Conservation (phyloP, 2,113 vertebrate genomes). For the Corythaeola cristata region DNA sequence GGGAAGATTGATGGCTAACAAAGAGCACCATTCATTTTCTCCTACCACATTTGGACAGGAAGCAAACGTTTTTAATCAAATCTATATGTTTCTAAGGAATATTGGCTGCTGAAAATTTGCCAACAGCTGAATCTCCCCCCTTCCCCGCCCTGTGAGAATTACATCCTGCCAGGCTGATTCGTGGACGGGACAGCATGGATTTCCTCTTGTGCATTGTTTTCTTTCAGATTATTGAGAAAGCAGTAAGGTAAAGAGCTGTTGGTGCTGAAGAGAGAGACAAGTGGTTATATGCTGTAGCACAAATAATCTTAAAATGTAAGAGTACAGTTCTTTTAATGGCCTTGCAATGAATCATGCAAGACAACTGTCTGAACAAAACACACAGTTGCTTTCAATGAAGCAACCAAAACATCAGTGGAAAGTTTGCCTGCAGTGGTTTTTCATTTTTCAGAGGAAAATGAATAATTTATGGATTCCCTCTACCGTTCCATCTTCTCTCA, state of each 20-base stretch:
- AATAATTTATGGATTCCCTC: not conserved
- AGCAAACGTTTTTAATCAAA: conserved; percentile 71
- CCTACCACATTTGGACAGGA: conserved; percentile 53
- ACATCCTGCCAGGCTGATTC: conserved; percentile 2
- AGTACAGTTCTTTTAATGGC: not conserved
- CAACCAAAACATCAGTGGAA: conserved; percentile 22
- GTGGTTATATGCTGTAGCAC: not conserved
- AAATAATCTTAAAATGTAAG: not conserved
- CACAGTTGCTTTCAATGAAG: conserved; percentile 28
- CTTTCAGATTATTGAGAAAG: not conserved
- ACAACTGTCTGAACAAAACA: conserved; percentile 17
- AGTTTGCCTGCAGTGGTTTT: conserved; percentile 33
- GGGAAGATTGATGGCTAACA: conserved; percentile 56
- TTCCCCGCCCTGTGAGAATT: not conserved
- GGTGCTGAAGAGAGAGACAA: not conserved
- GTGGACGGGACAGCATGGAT: not conserved
- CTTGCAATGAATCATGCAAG: conserved; percentile 28
- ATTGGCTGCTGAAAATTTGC: conserved; percentile 50
- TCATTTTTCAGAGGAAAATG: not conserved
- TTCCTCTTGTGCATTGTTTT: not conserved
- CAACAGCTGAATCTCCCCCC: not conserved
- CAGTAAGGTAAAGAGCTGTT: not conserved
- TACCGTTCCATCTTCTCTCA: not conserved
- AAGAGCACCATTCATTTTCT: conserved; percentile 61
- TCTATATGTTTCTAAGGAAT: conserved; percentile 66